These are phyloP conservation scores for Acronicta aceris DNA, from an alignment of 2,888 invertebrate species.

Conservation along the genomic window DNA sequence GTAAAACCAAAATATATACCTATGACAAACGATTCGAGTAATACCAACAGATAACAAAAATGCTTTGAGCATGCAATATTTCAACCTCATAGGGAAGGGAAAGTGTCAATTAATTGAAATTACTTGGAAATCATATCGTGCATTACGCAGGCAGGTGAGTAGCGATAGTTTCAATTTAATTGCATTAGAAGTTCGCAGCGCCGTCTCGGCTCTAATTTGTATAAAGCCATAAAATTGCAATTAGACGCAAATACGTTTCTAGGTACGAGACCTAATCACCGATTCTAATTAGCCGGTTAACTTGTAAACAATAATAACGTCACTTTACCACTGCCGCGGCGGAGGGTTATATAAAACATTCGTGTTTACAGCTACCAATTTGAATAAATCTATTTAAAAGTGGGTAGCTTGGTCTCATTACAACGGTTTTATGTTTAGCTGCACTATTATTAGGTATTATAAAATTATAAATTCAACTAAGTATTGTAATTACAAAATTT, in stretches of 20 bases:
- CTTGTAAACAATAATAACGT: slow-evolving; percentile 45
- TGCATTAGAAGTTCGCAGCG: slow-evolving; percentile 42
- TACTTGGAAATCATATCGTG: slow-evolving; percentile 26
- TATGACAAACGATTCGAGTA: not conserved
- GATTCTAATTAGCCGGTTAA: slow-evolving; percentile 43
- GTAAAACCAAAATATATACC: too few relatives aligned
- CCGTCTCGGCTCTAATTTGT: slow-evolving; percentile 47
- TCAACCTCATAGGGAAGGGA: slow-evolving; percentile 2
- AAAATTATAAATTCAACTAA: slow-evolving; percentile 15
- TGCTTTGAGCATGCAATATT: slow-evolving; percentile 20
- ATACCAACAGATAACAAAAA: slow-evolving; percentile 14
- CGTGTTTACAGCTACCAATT: slow-evolving; percentile 46
- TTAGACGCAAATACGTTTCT: slow-evolving; percentile 40
- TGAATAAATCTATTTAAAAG: slow-evolving; percentile 48
- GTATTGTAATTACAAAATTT: slow-evolving; percentile 11
- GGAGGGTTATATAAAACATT: slow-evolving; percentile 39
- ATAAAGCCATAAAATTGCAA: slow-evolving; percentile 56
- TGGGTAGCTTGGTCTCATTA: slow-evolving; percentile 28
- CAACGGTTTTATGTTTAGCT: slow-evolving; percentile 13
- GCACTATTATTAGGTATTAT: slow-evolving; percentile 9
- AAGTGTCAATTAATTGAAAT: slow-evolving; percentile 34
- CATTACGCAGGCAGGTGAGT: slow-evolving; percentile 9
- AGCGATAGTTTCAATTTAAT: slow-evolving; percentile 43
- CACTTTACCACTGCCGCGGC: slow-evolving; percentile 1
- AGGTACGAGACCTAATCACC: slow-evolving; percentile 32